Base-by-base conservation (phyloP, 2,113 vertebrate genomes). In the Desmodus rotundus region DNA sequence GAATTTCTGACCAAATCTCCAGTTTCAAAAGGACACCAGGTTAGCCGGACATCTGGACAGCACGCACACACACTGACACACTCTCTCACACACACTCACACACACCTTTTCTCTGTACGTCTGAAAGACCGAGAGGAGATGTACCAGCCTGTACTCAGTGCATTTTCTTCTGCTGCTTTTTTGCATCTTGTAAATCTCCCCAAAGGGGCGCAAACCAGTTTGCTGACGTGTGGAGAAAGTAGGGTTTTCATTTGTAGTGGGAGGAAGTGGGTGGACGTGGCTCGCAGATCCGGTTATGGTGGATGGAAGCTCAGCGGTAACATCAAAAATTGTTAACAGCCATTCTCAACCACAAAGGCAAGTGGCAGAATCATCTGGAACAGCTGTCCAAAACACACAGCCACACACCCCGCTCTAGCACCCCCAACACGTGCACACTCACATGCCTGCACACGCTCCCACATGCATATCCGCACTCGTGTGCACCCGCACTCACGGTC, bases 381-480 rank as follows among this genome's bases (percentile, higher is more conserved):
- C 54, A 38, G 28, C 12, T 84, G 72, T 73, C 54, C 45, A 47
- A 43, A 77, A 73, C 16, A 63, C 14, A 31, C 3, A 8, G 13
- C 17, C 7, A 50, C n/a, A n/a, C n/a, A n/a, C n/a, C n/a, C n/a
- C n/a, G n/a, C n/a, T n/a, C n/a, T n/a, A n/a, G n/a, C n/a, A 43
- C 43, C 43, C 17, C 45, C 38, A n/a, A 14, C 19, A 50, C 17
- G 36, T 38, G 15, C 8, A 13, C 2, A 11, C 15, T 15, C 5
- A 5, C 33, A 16, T 1, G 36, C 28, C 3, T 24, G 47, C 38
- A 36, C 6, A 5, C 8, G 9, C 7, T 4, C 1, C 1, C 1
- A 33, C 4, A 24, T 26, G 2, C 20, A 15, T 17, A 17, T 14
- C 31, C 36, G 7, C 54, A 56, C 54, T 7, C 16, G 52, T 19